Base-by-base conservation (phyloP, 2,113 vertebrate genomes). In the Apeltes quadracus region DNA sequence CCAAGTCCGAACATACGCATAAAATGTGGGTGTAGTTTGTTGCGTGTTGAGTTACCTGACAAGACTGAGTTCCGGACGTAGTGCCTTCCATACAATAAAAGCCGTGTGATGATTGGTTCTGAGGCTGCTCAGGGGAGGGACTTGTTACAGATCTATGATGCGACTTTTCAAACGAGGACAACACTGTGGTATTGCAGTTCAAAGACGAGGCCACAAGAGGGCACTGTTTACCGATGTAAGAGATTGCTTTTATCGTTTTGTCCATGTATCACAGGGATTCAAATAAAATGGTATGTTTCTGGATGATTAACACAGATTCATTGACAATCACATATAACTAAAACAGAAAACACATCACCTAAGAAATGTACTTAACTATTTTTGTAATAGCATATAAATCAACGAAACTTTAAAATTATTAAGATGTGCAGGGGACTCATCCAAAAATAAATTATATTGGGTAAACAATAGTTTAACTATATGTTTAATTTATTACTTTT, bases 21-120 rank as follows among this genome's bases (percentile, higher is more conserved):
- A 29, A 1, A 0, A 41, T 56, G 29, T 66, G 7, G 7, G 0
- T n/a, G n/a, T 0, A 4, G 18, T 72, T 55, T 56, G 0, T 15
- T 6, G 0, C 0, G 4, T 10, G 0, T 8, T 1, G 0, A 6
- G 2, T 54, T 61, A 15, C 85, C 87, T 86, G 53, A 23, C 50
- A 88, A n/a, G 67, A 1, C 76, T 7, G 0, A 0, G 0, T 0
- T 32, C 22, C 23, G 81, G 81, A 6, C 0, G 18, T 18, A 61
- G 3, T 0, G 0, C 0, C 7, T 1, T 1, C 2, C 11, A 1
- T 0, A 3, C 14, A 12, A 2, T 14, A 22, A 2, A 46, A 70
- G 3, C 44, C 51, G 39, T 43, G n/a, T 14, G 14, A 2, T 84
- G 78, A 92, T 93, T 92, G 90, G 89, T 82, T 72, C 43, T 1